Percentiles rank a stretch among this genome's conserved stretches.
These are phyloP conservation scores for Artibeus jamaicensis DNA, from an alignment of 2,797 vertebrate species.

Conservation along the genomic window DNA sequence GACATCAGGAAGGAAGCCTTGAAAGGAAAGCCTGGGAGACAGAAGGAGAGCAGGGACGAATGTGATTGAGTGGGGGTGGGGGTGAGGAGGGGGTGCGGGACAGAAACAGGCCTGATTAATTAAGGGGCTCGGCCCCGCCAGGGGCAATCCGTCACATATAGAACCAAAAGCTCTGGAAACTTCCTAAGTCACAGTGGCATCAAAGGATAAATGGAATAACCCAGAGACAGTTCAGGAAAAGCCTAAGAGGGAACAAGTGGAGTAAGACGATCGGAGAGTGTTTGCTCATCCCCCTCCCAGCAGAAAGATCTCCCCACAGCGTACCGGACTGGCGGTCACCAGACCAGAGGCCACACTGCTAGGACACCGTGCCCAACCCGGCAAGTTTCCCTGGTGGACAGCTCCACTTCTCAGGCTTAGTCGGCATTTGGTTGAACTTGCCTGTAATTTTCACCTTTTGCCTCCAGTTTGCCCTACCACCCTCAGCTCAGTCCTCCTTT, in stretches of 20 bases:
- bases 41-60: neutral
- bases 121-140: neutral
- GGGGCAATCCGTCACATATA: neutral
- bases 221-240: neutral
- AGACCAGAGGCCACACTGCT: neutral
- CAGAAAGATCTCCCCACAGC: neutral
- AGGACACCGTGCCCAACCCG: accelerated
- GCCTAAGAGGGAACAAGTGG: neutral
- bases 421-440: neutral
- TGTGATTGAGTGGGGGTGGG: neutral
- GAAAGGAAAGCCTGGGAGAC: neutral
- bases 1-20: constrained; percentile 35
- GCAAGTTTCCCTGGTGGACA: neutral
- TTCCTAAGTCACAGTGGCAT: neutral
- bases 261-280: neutral
- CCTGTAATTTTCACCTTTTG: too few relatives aligned
- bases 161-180: neutral
- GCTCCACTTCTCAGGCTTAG: neutral
- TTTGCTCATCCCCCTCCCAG: neutral
- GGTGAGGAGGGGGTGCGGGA: neutral
- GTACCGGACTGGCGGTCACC: neutral
- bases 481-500: neutral
- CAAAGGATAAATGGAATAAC: neutral
- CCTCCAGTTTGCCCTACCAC: neutral
- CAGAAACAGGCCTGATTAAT: neutral